Conservation (phyloP, 2,888 invertebrate species). For the Trachelus troglodyta region DNA sequence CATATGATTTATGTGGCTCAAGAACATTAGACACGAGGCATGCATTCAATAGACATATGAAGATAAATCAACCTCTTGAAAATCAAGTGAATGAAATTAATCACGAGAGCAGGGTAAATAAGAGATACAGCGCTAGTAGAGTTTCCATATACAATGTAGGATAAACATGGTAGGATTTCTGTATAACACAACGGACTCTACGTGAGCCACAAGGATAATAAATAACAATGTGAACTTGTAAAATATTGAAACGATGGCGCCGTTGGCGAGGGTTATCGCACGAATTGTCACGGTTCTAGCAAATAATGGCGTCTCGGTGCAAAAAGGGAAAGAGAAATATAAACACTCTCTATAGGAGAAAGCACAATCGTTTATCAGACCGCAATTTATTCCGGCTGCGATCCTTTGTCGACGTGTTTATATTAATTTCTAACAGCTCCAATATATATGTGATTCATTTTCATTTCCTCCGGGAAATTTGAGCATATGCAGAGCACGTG, state of each 20-base stretch:
- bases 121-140: neutral
- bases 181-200: neutral
- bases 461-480: too few relatives aligned
- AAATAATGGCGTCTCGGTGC: constrained; percentile 41
- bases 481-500: neutral
- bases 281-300: constrained; percentile 47
- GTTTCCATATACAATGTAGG: neutral
- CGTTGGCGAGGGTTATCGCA: constrained; percentile 54
- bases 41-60: neutral
- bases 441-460: too few relatives aligned
- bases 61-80: neutral
- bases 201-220: neutral
- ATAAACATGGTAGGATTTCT: neutral
- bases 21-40: neutral
- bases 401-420: constrained; percentile 29
- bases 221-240: constrained; percentile 24
- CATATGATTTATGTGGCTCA: neutral
- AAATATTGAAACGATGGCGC: constrained; percentile 51
- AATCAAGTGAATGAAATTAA: neutral
- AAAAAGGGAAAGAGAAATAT: constrained; percentile 26
- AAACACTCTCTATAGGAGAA: neutral
- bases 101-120: neutral
- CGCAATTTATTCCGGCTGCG: constrained; percentile 37
- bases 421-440: constrained; percentile 26
- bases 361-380: constrained; percentile 34